phyloP scores from a whole-genome alignment of 1,140 invertebrate genomes.

The Helicorthomorpha holstii region DNA sequence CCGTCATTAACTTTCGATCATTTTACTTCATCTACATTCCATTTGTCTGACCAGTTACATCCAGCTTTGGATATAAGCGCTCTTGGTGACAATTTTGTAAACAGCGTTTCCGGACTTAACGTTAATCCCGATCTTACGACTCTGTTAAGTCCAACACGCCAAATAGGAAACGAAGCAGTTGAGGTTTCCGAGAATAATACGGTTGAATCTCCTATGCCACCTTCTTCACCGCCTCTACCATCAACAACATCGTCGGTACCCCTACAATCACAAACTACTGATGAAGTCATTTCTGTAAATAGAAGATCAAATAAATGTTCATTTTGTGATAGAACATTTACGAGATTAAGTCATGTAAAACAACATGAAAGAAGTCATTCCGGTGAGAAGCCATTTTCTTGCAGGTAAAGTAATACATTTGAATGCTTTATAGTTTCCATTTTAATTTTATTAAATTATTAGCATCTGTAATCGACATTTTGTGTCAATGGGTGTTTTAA shows the following conservation, averaged over 20 bases:
- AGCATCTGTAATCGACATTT: slow-evolving; percentile 32
- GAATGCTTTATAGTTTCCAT: too few species aligned
- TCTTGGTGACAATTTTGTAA: slow-evolving; percentile 12
- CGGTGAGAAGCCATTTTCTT: slow-evolving; percentile 31
- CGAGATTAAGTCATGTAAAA: slow-evolving; percentile 34
- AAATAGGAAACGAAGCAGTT: too few species aligned
- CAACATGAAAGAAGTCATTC: slow-evolving; percentile 31
- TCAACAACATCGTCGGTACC: too few species aligned
- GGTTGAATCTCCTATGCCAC: too few species aligned
- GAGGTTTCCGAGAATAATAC: too few species aligned
- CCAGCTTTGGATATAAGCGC: slow-evolving; percentile 13
- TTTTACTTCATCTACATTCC: background rate
- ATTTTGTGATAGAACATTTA: slow-evolving; percentile 29
- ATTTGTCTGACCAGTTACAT: slow-evolving; percentile 11
- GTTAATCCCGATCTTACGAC: slow-evolving; percentile 6
- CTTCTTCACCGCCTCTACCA: too few species aligned
- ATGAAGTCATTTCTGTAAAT: too few species aligned
- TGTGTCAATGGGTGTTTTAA: slow-evolving; percentile 27
- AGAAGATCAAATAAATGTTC: too few species aligned
- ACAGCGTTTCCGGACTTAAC: slow-evolving; percentile 10
- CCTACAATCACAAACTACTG: too few species aligned
- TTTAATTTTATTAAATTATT: too few species aligned
- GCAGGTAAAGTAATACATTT: too few species aligned
- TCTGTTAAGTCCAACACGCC: background rate
- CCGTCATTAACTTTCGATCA: background rate